These are phyloP conservation scores for Brachionus manjavacas DNA, from an alignment of 1,140 invertebrate genomes.

Conservation along the genomic window DNA sequence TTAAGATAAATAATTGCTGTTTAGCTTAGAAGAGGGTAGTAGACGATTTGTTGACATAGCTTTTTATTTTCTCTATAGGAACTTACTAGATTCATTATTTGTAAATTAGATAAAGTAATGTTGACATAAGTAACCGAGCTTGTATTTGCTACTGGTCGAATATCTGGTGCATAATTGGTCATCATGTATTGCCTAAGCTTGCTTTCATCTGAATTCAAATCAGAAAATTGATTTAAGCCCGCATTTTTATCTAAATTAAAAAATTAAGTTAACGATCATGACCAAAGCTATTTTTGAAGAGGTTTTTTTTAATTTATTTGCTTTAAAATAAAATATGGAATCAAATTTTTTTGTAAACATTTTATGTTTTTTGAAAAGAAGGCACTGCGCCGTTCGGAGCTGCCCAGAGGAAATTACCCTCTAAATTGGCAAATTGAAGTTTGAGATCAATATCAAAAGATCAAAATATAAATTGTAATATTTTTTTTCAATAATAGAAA, in stretches of 20 bases:
- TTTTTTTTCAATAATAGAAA: no score
- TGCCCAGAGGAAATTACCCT: no score
- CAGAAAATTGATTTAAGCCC: neutral
- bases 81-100: conserved; percentile 39
- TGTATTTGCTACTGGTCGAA: conserved; percentile 17
- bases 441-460: no score
- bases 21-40: no score
- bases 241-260: neutral
- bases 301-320: neutral
- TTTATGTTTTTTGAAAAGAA: no score
- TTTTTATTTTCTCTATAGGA: neutral
- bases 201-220: conserved; percentile 31
- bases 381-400: no score
- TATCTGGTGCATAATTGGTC: neutral
- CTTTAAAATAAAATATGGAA: no score
- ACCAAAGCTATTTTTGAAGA: neutral
- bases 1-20: neutral
- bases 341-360: no score
- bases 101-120: conserved; percentile 26
- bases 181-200: neutral
- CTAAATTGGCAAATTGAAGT: no score
- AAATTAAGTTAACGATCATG: no score
- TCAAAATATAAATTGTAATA: no score
- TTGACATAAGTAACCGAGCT: neutral
- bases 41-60: no score